Evolutionary conservation across 2,888 invertebrate species (phyloP).

Genomic region (Platycheirus rosarum): DNA sequence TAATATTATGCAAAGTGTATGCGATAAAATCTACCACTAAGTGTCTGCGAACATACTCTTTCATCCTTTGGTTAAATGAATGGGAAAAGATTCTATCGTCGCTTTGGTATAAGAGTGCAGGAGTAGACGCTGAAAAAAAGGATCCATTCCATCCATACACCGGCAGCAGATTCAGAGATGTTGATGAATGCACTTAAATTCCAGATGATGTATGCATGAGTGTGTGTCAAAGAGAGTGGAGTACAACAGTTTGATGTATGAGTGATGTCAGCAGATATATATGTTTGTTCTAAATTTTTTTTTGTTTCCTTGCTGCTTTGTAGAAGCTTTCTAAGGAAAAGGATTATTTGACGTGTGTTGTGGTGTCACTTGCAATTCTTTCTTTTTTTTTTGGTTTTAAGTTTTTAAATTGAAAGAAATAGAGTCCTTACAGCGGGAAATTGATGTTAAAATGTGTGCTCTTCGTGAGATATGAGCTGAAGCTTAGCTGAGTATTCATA

Average conservation of each 20-base stretch:
- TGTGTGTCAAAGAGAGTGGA: slow-evolving; percentile 5
- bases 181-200: slow-evolving; percentile 69
- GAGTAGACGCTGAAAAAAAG: slow-evolving; percentile 12
- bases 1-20: slow-evolving; percentile 71
- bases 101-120: slow-evolving; percentile 2
- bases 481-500: slow-evolving; percentile 9
- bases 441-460: slow-evolving; percentile 33
- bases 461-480: background rate
- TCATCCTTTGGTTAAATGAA: slow-evolving; percentile 50
- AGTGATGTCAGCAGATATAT: slow-evolving; percentile 60
- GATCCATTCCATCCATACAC: no score
- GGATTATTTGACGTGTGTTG: slow-evolving; percentile 26
- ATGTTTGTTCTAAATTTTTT: slow-evolving; percentile 39
- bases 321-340: slow-evolving; percentile 17
- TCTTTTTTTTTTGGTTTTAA: slow-evolving; percentile 4
- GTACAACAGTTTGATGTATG: slow-evolving; percentile 15
- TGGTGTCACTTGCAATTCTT: slow-evolving; percentile 43
- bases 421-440: slow-evolving; percentile 35
- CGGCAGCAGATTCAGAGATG: slow-evolving; percentile 40
- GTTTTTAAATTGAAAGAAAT: slow-evolving; percentile 39
- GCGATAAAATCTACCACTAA: slow-evolving; percentile 67
- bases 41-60: slow-evolving; percentile 21
- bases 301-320: background rate
- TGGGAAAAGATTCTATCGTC: slow-evolving; percentile 51
- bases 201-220: slow-evolving; percentile 21